Percentiles rank a stretch among this genome's conserved stretches.
phyloP scores from a whole-genome alignment of 1,140 invertebrate genomes.

The Aphaenogaster floridana region DNA sequence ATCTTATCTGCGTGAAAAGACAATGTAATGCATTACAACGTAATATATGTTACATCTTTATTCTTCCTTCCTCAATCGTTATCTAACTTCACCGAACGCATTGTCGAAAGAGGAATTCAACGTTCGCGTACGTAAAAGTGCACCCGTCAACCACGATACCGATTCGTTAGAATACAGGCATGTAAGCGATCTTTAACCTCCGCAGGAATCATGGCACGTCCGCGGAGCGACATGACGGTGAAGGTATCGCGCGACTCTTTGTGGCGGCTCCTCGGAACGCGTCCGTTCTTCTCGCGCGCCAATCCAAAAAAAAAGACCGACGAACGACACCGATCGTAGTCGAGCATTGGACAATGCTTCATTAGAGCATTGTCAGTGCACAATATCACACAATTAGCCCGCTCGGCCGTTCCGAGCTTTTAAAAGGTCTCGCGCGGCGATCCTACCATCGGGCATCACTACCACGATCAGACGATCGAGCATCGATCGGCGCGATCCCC shows the following conservation, averaged over 20 bases:
- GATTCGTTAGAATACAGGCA: conserved; percentile 69
- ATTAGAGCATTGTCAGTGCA: conserved; percentile 85
- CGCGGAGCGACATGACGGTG: conserved; percentile 65
- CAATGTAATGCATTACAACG: neutral
- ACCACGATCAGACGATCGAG: conserved; percentile 65
- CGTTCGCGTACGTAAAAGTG: conserved; percentile 18
- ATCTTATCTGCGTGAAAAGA: neutral
- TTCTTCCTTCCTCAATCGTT: neutral
- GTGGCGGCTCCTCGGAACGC: conserved; percentile 66
- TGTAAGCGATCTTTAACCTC: conserved; percentile 64
- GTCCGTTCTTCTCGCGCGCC: conserved; percentile 64
- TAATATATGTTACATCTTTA: neutral
- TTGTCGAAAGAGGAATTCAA: conserved; percentile 1
- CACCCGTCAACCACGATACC: conserved; percentile 48
- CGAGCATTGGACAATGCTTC: conserved; percentile 83
- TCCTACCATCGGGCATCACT: conserved; percentile 57
- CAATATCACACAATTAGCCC: conserved; percentile 86
- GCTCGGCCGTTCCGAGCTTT: conserved; percentile 77
- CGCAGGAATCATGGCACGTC: conserved; percentile 60
- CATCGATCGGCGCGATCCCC: conserved; percentile 77
- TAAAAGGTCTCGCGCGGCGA: conserved; percentile 78
- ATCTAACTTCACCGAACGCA: neutral
- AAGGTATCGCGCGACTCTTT: conserved; percentile 67
- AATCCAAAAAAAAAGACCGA: conserved; percentile 35
- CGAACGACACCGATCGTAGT: conserved; percentile 72